Conservation (phyloP, 53 echinoderm and acorn worm species). For the Crossaster papposus region DNA sequence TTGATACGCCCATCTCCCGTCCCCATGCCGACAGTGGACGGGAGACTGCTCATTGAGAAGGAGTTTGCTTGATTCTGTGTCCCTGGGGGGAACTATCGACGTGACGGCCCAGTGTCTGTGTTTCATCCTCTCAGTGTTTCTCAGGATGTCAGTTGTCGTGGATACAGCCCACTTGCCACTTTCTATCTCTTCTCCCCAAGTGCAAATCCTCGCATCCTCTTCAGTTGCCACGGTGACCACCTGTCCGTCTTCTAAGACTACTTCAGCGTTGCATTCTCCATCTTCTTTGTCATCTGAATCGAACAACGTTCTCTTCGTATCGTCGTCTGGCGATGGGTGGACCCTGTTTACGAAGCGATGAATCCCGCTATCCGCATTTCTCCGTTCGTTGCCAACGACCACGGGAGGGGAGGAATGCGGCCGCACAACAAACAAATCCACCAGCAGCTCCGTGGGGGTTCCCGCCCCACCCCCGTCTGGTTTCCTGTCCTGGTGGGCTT, state of each 20-base stretch:
- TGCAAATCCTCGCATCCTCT: conserved; percentile 34
- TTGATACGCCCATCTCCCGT: conserved; percentile 9
- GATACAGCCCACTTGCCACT: conserved; percentile 38
- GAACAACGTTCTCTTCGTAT: conserved; percentile 6
- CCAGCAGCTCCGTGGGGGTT: conserved; percentile 15
- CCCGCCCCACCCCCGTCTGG: neutral
- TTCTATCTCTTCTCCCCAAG: neutral
- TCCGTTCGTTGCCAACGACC: neutral
- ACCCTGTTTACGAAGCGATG: conserved; percentile 67
- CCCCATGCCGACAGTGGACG: neutral
- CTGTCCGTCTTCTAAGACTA: neutral
- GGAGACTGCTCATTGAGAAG: conserved; percentile 27
- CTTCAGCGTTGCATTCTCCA: conserved; percentile 10
- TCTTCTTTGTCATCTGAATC: neutral
- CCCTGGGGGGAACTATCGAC: neutral
- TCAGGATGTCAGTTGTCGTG: neutral
- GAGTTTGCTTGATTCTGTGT: conserved; percentile 15
- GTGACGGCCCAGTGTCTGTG: conserved; percentile 5
- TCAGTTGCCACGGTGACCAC: conserved; percentile 9
- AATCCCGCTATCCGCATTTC: neutral
- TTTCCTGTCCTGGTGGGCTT: conserved; percentile 4
- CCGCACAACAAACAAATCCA: conserved; percentile 28
- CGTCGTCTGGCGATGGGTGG: conserved; percentile 60
- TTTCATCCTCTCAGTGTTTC: neutral
- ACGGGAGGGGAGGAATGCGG: conserved; percentile 78